Evolutionary conservation across 2,888 invertebrate genomes (phyloP).

Genomic region (Apodemia zela): DNA sequence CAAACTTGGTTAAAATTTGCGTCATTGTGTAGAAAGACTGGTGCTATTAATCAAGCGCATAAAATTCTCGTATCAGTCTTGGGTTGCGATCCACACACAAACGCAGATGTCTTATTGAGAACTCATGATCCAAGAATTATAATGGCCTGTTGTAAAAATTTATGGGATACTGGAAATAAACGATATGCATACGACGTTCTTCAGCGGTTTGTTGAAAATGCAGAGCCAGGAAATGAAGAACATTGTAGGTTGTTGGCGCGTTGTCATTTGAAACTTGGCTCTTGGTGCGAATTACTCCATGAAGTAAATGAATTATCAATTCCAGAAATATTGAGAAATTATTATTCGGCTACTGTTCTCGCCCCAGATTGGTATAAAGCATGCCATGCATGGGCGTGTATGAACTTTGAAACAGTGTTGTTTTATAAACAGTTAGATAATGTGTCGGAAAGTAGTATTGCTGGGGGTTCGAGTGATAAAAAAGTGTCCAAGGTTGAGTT

Average conservation of each 20-base stretch:
- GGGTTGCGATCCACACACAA: constrained; percentile 89
- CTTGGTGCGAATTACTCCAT: constrained; percentile 95
- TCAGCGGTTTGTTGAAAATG: constrained; percentile 85
- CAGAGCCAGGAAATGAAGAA: constrained; percentile 73
- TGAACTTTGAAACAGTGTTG: constrained; percentile 96
- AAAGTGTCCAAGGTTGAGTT: constrained; percentile 66
- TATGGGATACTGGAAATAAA: constrained; percentile 92
- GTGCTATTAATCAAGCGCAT: constrained; percentile 92
- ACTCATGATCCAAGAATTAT: constrained; percentile 91
- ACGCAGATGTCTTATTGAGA: constrained; percentile 85
- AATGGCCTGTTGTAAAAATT: constrained; percentile 96
- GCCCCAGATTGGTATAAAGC: constrained; percentile 97
- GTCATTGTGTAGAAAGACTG: constrained; percentile 96
- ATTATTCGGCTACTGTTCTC: constrained; percentile 89
- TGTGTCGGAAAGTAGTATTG: constrained; percentile 64
- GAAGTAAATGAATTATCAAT: constrained; percentile 91
- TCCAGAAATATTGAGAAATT: constrained; percentile 86
- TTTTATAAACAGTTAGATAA: constrained; percentile 80
- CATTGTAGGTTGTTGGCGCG: constrained; percentile 83
- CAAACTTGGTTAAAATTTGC: constrained; percentile 98
- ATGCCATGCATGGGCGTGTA: constrained; percentile 98
- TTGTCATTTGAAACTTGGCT: constrained; percentile 95
- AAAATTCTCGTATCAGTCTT: constrained; percentile 93
- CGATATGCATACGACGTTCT: constrained; percentile 88
- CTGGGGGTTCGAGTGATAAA: constrained; percentile 66